Evolutionary conservation across 92 coral and sea anemone species (phyloP), one percentile per base, ranked within the genome.

Genomic region (Micromussa lordhowensis): DNA sequence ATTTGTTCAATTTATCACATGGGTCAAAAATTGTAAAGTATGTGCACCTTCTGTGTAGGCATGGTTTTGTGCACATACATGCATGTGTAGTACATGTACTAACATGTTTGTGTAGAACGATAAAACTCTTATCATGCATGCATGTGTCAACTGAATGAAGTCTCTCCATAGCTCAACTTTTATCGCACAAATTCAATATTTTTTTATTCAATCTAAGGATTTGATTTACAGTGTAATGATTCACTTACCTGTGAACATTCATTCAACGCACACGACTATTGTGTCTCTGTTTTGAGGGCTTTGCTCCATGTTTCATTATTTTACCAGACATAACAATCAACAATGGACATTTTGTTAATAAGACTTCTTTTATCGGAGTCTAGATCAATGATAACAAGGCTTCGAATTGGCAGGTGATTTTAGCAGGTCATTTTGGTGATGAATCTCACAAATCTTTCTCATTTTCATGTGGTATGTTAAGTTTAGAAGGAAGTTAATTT

Each of bases 31-130:
- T 19, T 72, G 15, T 32, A 29, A 70, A 34, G 36, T 75, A 74
- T 57, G 63, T 54, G 59, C 81, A 10, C 78, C 2, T 73, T 73
- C 51, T 55, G 34, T 3, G 31, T 49, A 8, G 7, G 38, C 55
- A 22, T 73, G 36, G n/a, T 57, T 32, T 35, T 63, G 28, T 12
- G 86, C 44, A 48, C 44, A 82, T 12, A 44, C 51, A 44, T 44
- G n/a, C n/a, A n/a, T n/a, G n/a, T n/a, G n/a, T n/a, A n/a, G n/a
- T 12, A 44, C 51, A 44, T 44, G 51, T 8, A 51, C 51, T 70
- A 30, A 22, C 70, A 32, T 84, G 88, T 57, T 84, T 84, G 71
- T 35, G n/a, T 28, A 36, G 57, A 35, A 22, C 34, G 35, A 55
- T 32, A 73, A 3, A 26, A 8, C 19, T 14, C 18, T 34, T 19